Conservation (phyloP, 1,140 invertebrate species). For the Hylaeus volcanicus region DNA sequence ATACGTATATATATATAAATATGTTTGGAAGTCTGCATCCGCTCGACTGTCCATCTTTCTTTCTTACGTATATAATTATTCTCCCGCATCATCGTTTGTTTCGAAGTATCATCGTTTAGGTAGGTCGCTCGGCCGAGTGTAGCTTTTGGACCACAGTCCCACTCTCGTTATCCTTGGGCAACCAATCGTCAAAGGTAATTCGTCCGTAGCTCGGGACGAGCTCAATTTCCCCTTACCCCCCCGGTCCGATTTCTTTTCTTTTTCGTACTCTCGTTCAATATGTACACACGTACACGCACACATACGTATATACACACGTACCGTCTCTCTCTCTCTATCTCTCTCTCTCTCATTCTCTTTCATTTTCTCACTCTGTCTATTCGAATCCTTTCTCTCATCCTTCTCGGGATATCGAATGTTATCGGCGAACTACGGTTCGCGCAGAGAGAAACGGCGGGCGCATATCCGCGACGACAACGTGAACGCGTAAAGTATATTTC, state of each 20-base stretch:
- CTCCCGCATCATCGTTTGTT: conserved; percentile 50
- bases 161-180: conserved; percentile 45
- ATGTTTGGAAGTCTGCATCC: conserved; percentile 57
- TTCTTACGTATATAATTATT: conserved; percentile 48
- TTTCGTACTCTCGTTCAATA: conserved; percentile 10
- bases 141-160: conserved; percentile 51
- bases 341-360: not conserved
- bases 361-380: conserved; percentile 8
- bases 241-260: conserved; percentile 31
- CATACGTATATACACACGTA: no score
- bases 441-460: no score
- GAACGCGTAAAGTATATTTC: conserved; percentile 10
- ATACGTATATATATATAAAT: conserved; percentile 53
- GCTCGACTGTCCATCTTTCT: conserved; percentile 51
- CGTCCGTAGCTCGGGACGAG: conserved; percentile 51
- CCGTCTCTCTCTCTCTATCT: conserved; percentile 1
- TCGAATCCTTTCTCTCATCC: conserved; percentile 33
- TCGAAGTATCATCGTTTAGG: conserved; percentile 57
- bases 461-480: not conserved
- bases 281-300: not conserved
- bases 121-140: conserved; percentile 59
- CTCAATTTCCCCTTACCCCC: conserved; percentile 21
- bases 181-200: conserved; percentile 47
- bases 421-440: not conserved
- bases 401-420: not conserved